These are phyloP conservation scores for Pelecanoides urinatrix DNA, from an alignment of 2,113 vertebrate species.

Conservation along the genomic window DNA sequence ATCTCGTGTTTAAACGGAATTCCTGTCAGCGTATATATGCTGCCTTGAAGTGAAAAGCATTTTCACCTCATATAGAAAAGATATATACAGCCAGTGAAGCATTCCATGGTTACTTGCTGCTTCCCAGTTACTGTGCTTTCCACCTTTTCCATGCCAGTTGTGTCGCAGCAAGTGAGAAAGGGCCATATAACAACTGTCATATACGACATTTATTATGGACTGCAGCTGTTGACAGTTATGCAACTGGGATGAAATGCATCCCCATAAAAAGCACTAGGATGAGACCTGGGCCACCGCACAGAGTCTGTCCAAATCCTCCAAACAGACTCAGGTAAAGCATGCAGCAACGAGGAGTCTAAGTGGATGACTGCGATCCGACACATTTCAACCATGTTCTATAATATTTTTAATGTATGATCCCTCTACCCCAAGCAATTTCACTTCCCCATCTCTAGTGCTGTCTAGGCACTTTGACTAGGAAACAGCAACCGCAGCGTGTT, in stretches of 20 bases:
- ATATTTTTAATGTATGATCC: background rate
- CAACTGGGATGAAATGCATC: background rate
- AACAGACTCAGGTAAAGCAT: background rate
- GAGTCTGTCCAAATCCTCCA: background rate
- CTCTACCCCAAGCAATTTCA: background rate
- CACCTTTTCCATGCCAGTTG: background rate
- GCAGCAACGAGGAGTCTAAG: background rate
- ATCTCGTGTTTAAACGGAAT: background rate
- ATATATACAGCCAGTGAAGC: background rate
- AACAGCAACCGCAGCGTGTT: background rate
- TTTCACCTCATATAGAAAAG: background rate
- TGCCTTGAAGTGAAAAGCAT: background rate
- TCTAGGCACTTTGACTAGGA: background rate
- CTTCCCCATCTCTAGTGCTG: conserved; percentile 1
- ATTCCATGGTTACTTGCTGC: background rate
- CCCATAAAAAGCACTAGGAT: background rate
- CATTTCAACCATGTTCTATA: background rate
- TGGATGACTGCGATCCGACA: accelerated
- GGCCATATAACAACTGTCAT: background rate
- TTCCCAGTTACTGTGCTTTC: background rate
- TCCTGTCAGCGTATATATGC: background rate
- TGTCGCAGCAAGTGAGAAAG: background rate
- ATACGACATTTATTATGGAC: background rate
- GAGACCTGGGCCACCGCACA: background rate
- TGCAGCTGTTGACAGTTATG: conserved; percentile 27